Evolutionary conservation across 1,140 invertebrate species (phyloP), one percentile per base, ranked within the genome.

Genomic region (Maconellicoccus hirsutus): DNA sequence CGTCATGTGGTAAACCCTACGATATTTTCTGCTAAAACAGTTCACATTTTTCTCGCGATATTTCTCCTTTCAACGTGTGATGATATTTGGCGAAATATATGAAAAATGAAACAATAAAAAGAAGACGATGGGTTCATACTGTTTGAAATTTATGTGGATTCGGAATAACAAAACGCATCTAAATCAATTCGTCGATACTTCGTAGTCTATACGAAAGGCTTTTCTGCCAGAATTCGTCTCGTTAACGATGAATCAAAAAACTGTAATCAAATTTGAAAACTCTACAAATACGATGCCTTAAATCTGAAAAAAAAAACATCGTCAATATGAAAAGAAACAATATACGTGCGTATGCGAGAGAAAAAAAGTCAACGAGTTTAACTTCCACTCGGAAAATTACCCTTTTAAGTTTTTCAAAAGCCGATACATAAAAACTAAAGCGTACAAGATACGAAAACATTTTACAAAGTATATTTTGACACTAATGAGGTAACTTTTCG

Each of bases 331-430:
- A 52, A 3, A 33, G 12, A 6, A 33, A 4, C 42, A 8, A 52
- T 52, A 19, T 3, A 8, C 2, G 42, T 16, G 16, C 2, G 12
- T 3, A 3, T 14, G 16, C 2, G n/a, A 52, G 42, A 14, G 42
- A 19, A 52, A 52, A 2, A 52, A 52, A 52, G 42, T 8, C 4
- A 52, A 52, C 42, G 42, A 52, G 42, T 52, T 52, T 52, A 52
- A 52, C 42, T 52, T 52, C 42, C 42, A 52, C 42, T 52, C n/a
- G 42, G 42, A 52, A 52, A 52, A 52, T 52, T 52, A 52, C 42
- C 42, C 42, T 52, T 52, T 52, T 52, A 52, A 52, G 42, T 52
- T 52, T 52, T 33, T 52, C 12, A 52, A 52, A 52, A 52, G 42
- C 42, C 42, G n/a, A 52, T 52, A 52, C 42, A 52, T 52, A 52